These are phyloP conservation scores for Folsomia candida DNA, from an alignment of 2,888 invertebrate species.

Conservation along the genomic window DNA sequence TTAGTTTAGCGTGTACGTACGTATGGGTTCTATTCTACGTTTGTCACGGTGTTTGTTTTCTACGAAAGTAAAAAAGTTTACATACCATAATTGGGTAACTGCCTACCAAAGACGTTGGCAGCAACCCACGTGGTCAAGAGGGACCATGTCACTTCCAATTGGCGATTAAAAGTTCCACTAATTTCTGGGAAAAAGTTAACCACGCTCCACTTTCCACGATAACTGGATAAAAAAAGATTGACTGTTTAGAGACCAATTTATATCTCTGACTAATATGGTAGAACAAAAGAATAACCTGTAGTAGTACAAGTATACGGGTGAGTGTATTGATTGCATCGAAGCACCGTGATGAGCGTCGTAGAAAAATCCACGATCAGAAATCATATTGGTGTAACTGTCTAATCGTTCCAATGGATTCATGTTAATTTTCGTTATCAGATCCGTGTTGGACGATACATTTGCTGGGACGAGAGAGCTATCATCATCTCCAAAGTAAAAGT, in stretches of 20 bases:
- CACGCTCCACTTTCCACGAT: slow-evolving; percentile 34
- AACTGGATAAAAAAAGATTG: too few relatives aligned
- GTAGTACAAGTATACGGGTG: slow-evolving; percentile 37
- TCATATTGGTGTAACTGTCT: slow-evolving; percentile 38
- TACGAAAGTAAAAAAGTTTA: not conserved
- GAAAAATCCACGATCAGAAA: slow-evolving; percentile 35
- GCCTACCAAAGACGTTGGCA: slow-evolving; percentile 31
- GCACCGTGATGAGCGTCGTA: slow-evolving; percentile 35
- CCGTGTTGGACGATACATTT: not conserved
- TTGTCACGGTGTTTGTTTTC: not conserved
- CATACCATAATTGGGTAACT: slow-evolving; percentile 27
- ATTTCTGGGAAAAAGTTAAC: slow-evolving; percentile 33
- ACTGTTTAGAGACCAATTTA: too few relatives aligned
- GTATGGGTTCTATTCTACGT: not conserved
- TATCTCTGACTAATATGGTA: too few relatives aligned
- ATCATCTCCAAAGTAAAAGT: slow-evolving; percentile 32
- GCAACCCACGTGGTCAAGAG: slow-evolving; percentile 27
- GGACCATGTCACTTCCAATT: slow-evolving; percentile 36
- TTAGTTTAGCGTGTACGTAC: not conserved
- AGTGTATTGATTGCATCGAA: slow-evolving; percentile 22
- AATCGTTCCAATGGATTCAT: slow-evolving; percentile 29
- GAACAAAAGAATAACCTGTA: too few relatives aligned
- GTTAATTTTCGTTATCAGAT: not conserved
- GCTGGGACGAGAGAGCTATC: not conserved
- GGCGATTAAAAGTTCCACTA: slow-evolving; percentile 28